A percentile compares a stretch with the other conserved stretches of the same genome.
phyloP scores from a whole-genome alignment of 2,797 vertebrate species.

The Psittacula derbiana region DNA sequence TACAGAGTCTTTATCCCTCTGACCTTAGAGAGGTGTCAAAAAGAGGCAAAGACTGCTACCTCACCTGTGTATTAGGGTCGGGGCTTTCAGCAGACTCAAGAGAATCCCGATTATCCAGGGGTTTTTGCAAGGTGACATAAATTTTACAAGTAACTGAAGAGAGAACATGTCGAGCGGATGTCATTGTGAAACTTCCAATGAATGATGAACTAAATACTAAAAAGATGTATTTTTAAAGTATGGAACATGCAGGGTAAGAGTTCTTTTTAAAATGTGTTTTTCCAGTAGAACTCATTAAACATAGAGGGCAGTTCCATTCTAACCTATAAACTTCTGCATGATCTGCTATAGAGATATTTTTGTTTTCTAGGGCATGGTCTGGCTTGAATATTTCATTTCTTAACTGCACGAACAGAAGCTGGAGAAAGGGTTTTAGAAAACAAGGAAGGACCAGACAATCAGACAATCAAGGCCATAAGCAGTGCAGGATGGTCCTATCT shows the following conservation, averaged over 20 bases:
- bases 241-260: neutral
- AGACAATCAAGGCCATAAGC: neutral
- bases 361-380: constrained; percentile 48
- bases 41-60: neutral
- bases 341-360: constrained; percentile 20
- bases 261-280: neutral
- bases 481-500: neutral
- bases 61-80: neutral
- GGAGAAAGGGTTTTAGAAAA: neutral
- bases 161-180: neutral
- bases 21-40: neutral
- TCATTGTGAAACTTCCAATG: neutral
- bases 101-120: neutral
- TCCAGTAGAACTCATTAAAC: neutral
- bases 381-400: neutral
- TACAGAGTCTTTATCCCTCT: neutral
- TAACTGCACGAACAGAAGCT: neutral
- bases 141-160: neutral
- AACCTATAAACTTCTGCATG: constrained; percentile 23
- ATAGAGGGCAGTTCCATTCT: neutral
- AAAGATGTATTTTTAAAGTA: neutral
- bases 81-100: neutral
- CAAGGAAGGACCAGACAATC: neutral
- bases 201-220: neutral
- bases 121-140: neutral